These are phyloP conservation scores for Monopis laevigella DNA, from an alignment of 2,888 invertebrate species.

Conservation along the genomic window DNA sequence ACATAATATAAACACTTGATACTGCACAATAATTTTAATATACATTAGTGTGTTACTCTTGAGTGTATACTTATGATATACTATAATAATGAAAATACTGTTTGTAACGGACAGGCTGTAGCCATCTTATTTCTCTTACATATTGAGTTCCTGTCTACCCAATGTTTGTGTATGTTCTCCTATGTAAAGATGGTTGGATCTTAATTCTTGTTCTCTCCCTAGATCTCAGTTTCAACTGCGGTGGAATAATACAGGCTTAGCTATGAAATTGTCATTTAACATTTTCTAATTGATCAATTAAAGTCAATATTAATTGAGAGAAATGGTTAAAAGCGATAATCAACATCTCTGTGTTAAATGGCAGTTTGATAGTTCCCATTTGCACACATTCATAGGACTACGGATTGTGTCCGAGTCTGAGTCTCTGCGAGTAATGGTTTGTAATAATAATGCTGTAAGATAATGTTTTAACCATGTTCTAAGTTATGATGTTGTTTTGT, in stretches of 20 bases:
- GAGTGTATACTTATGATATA: not conserved
- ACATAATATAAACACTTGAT: too few species aligned
- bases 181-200: not conserved
- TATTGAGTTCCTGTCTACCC: constrained; percentile 32
- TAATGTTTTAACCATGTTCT: constrained; percentile 64
- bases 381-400: constrained; percentile 2
- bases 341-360: too few species aligned
- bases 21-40: too few species aligned
- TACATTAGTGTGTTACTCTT: too few species aligned
- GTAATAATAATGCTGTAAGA: constrained; percentile 52
- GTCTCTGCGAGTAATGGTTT: constrained; percentile 42
- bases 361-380: not conserved
- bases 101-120: constrained; percentile 32
- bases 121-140: constrained; percentile 61
- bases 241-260: constrained; percentile 44
- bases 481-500: constrained; percentile 62
- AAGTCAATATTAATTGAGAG: too few species aligned
- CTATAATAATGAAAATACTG: not conserved
- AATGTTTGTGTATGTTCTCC: constrained; percentile 24
- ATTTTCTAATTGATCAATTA: too few species aligned
- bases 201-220: constrained; percentile 39
- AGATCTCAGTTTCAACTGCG: constrained; percentile 60
- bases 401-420: constrained; percentile 28
- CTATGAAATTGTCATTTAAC: not conserved
- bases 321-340: too few species aligned